These are phyloP conservation scores for Acropora yongei DNA, from an alignment of 64 coral and sea anemone genomes.

Conservation along the genomic window DNA sequence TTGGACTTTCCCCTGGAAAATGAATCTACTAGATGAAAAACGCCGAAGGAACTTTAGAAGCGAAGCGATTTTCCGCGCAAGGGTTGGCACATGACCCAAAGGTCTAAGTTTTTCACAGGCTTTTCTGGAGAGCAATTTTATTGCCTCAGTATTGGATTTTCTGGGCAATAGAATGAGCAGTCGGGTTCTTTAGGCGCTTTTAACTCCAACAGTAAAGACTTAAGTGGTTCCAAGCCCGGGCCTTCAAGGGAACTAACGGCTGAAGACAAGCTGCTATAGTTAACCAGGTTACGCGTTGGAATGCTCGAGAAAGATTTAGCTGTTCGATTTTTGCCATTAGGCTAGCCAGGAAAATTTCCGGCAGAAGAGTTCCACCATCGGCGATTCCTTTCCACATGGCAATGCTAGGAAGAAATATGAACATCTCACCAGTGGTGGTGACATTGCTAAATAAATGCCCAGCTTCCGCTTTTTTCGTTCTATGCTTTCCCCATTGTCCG, in stretches of 20 bases:
- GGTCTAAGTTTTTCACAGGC: not conserved
- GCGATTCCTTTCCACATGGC: constrained; percentile 24
- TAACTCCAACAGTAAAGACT: not conserved
- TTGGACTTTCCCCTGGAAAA: not conserved
- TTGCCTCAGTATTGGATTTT: too few species aligned
- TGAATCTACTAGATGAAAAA: not conserved
- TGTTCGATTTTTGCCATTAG: not conserved
- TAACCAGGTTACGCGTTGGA: not conserved
- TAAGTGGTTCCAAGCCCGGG: not conserved
- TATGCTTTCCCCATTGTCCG: constrained; percentile 1
- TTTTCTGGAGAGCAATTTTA: too few species aligned
- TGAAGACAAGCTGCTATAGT: constrained; percentile 33
- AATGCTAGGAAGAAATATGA: constrained; percentile 13
- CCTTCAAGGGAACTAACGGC: constrained; percentile 43
- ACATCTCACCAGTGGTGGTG: not conserved
- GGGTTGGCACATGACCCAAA: not conserved
- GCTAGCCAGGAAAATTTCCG: constrained; percentile 32
- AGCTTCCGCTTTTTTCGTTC: not conserved
- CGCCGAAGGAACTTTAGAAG: not conserved
- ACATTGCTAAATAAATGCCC: not conserved
- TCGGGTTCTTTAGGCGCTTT: not conserved
- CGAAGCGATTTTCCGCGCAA: not conserved
- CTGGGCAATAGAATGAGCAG: not conserved
- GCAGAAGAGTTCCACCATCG: constrained; percentile 36
- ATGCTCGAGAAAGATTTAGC: constrained; percentile 52